Evolutionary conservation across 23 tunicate genomes (phyloP).

Genomic region (Diplosoma virens): DNA sequence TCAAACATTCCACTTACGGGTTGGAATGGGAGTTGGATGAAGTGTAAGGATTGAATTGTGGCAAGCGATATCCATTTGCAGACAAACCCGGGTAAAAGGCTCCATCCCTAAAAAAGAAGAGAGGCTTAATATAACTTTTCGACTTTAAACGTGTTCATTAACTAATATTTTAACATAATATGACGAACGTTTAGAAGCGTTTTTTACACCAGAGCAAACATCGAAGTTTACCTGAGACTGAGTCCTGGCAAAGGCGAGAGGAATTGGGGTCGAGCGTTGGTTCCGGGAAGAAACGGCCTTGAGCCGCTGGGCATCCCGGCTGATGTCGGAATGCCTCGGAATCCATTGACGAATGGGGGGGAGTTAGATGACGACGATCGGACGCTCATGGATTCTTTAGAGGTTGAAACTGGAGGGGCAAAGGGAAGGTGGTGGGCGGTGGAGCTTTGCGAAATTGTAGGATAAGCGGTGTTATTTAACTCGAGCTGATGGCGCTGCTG

Average conservation of each 20-base stretch:
- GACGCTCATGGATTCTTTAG: not conserved
- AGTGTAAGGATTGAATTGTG: not conserved
- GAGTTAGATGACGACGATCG: conserved; percentile 20
- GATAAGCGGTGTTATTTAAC: not conserved
- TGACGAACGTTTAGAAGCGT: too few species aligned
- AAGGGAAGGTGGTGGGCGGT: conserved; percentile 30
- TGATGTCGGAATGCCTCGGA: conserved; percentile 15
- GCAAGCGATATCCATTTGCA: not conserved
- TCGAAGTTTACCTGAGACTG: too few species aligned
- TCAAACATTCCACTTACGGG: too few species aligned
- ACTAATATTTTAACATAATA: too few species aligned
- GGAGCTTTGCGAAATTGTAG: not conserved
- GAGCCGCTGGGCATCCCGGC: not conserved
- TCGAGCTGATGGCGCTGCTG: not conserved
- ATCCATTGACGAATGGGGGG: conserved; percentile 28
- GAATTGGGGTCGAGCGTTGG: conserved; percentile 21
- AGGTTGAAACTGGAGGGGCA: conserved; percentile 18
- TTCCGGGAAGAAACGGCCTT: conserved; percentile 3
- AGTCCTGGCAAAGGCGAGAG: conserved; percentile 24
- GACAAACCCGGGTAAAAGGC: not conserved
- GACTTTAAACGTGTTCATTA: too few species aligned
- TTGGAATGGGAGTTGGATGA: too few species aligned
- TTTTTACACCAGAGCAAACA: too few species aligned
- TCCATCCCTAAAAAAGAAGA: too few species aligned
- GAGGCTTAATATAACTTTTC: too few species aligned